phyloP scores from a whole-genome alignment of 2,797 vertebrate species.

The Rhyacichthys aspro region DNA sequence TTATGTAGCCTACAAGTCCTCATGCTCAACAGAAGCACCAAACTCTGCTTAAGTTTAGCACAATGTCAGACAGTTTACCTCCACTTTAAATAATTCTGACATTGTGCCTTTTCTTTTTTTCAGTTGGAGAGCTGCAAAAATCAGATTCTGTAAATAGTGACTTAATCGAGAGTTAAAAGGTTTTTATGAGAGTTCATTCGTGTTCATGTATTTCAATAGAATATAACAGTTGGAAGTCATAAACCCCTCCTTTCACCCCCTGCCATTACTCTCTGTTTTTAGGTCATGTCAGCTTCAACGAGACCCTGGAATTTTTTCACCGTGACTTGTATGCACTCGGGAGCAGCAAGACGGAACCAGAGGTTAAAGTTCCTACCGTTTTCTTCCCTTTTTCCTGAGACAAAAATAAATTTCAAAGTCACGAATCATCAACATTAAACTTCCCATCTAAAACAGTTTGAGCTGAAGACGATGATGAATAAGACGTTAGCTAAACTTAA shows the following conservation, averaged over 20 bases:
- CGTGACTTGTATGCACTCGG: conserved; percentile 66
- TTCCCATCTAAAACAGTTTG: conserved; percentile 51
- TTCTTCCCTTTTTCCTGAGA: conserved; percentile 59
- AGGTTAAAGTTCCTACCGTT: conserved; percentile 60
- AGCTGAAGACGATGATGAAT: conserved; percentile 53
- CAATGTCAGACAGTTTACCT: too few species aligned
- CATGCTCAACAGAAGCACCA: too few species aligned
- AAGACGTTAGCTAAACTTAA: conserved; percentile 56
- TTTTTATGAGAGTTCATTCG: background rate
- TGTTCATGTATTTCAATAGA: conserved; percentile 5
- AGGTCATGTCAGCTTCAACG: conserved; percentile 66
- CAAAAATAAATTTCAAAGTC: conserved; percentile 64
- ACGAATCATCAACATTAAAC: conserved; percentile 61
- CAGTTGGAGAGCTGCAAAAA: too few species aligned
- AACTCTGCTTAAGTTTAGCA: too few species aligned
- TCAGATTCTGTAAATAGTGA: background rate
- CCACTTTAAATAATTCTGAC: too few species aligned
- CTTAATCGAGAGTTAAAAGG: conserved; percentile 1
- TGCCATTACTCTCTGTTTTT: conserved; percentile 51
- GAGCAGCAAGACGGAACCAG: conserved; percentile 49
- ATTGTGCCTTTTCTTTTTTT: too few species aligned
- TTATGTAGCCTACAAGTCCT: too few species aligned
- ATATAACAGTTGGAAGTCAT: conserved; percentile 14
- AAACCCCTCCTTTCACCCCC: conserved; percentile 23
- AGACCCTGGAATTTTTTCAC: conserved; percentile 67